Evolutionary conservation across 2,888 invertebrate genomes (phyloP).

Genomic region (Polydrusus pterygomalis): DNA sequence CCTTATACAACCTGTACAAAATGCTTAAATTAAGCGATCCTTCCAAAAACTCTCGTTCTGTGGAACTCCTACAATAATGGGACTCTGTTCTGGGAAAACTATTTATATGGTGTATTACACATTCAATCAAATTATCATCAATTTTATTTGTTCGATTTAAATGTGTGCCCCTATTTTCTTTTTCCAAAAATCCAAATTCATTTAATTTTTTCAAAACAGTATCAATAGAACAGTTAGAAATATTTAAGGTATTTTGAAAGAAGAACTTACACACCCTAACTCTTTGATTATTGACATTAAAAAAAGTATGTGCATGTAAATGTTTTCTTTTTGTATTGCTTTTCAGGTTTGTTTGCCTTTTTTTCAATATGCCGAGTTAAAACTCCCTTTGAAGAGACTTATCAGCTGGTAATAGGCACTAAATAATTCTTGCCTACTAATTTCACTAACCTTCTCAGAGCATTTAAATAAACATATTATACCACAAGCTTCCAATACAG

Average conservation of each 20-base stretch:
- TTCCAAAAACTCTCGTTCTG: conserved; percentile 10
- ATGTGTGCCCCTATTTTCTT: conserved; percentile 27
- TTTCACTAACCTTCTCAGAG: too few species aligned
- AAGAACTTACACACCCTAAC: too few species aligned
- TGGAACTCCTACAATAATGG: conserved; percentile 3
- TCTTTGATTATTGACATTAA: neutral
- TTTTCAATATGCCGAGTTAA: conserved; percentile 13
- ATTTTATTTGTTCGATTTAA: conserved; percentile 9
- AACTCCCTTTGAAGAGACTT: conserved; percentile 10
- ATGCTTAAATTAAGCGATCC: conserved; percentile 1
- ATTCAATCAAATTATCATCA: neutral
- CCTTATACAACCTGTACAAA: conserved; percentile 23
- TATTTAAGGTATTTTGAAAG: too few species aligned
- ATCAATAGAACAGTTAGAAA: too few species aligned
- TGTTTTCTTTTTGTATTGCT: neutral
- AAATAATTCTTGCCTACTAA: too few species aligned
- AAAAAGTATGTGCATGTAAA: neutral
- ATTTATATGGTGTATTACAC: conserved; percentile 28
- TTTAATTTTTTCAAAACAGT: too few species aligned
- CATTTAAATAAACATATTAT: conserved; percentile 9
- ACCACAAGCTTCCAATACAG: conserved; percentile 6
- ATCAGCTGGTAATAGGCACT: neutral
- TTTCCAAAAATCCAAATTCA: conserved; percentile 1
- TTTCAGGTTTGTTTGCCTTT: neutral
- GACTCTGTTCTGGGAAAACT: conserved; percentile 13